A percentile compares a stretch with the other conserved stretches of the same genome.
Conservation (phyloP, 37 sponge, comb jelly and placozoan genomes). For the Hormiphora californensis region DNA sequence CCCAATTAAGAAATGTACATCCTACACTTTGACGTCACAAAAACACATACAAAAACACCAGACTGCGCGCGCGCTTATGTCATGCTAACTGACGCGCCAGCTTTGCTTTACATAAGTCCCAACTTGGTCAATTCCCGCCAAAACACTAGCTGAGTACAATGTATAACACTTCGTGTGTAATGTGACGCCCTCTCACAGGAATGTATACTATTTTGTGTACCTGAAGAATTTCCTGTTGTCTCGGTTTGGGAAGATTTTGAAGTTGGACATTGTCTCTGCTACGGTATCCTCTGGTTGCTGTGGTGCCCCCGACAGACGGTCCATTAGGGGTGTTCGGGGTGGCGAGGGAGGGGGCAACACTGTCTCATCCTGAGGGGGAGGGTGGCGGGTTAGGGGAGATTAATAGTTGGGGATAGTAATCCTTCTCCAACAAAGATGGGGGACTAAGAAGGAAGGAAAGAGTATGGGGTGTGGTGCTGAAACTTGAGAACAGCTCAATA, state of each 20-base stretch:
- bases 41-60: neutral
- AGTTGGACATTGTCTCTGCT: neutral
- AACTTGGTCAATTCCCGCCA: conserved; percentile 32
- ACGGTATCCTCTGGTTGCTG: neutral
- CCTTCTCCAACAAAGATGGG: too few species aligned
- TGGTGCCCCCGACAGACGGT: neutral
- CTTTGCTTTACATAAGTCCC: neutral
- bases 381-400: too few species aligned
- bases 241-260: neutral
- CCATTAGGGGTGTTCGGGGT: neutral
- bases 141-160: too few species aligned
- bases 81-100: conserved; percentile 16
- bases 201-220: neutral
- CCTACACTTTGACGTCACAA: neutral
- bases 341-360: neutral
- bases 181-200: too few species aligned
- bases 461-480: too few species aligned
- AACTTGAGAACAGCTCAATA: too few species aligned
- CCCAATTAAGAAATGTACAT: too few species aligned
- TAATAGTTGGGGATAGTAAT: too few species aligned
- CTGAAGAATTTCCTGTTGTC: conserved; percentile 37
- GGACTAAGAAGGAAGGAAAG: too few species aligned
- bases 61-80: neutral
- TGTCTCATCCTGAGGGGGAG: too few species aligned
- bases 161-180: too few species aligned